A percentile compares a stretch with the other conserved stretches of the same genome.
phyloP scores from a whole-genome alignment of 2,797 vertebrate genomes.

The Urocyon cinereoargenteus region DNA sequence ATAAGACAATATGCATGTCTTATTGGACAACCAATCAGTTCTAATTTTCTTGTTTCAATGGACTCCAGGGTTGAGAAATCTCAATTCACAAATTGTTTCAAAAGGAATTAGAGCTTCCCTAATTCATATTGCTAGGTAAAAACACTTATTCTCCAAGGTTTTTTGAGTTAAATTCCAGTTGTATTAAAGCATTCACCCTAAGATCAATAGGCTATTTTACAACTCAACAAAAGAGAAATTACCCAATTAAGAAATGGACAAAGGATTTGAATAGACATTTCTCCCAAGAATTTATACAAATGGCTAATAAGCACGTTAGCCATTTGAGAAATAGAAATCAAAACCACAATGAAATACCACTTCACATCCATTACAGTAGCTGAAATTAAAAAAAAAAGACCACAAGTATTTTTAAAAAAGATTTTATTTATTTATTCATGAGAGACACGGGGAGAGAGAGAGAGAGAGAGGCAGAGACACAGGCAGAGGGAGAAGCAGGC shows the following conservation, averaged over 20 bases:
- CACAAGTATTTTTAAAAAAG: too few relatives aligned
- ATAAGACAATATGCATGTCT: neutral
- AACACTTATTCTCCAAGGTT: neutral
- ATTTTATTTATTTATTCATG: too few relatives aligned
- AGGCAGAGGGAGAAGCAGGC: too few relatives aligned
- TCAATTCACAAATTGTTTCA: constrained; percentile 24
- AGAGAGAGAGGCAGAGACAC: too few relatives aligned
- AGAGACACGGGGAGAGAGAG: too few relatives aligned
- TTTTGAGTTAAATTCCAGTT: constrained; percentile 19
- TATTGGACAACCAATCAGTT: neutral
- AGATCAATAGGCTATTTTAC: constrained; percentile 1
- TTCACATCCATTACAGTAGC: neutral
- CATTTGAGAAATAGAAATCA: neutral
- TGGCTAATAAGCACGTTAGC: neutral
- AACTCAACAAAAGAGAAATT: constrained; percentile 31
- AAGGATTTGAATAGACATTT: constrained; percentile 3
- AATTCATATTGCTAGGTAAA: neutral
- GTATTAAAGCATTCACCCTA: neutral
- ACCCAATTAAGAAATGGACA: neutral
- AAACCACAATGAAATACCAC: neutral
- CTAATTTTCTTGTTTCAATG: constrained; percentile 21
- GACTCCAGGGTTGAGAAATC: neutral
- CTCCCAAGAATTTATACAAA: neutral
- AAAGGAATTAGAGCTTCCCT: neutral
- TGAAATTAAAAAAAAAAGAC: neutral